Evolutionary conservation across 2,113 vertebrate genomes (phyloP).

Genomic region (Charadrius vociferus): DNA sequence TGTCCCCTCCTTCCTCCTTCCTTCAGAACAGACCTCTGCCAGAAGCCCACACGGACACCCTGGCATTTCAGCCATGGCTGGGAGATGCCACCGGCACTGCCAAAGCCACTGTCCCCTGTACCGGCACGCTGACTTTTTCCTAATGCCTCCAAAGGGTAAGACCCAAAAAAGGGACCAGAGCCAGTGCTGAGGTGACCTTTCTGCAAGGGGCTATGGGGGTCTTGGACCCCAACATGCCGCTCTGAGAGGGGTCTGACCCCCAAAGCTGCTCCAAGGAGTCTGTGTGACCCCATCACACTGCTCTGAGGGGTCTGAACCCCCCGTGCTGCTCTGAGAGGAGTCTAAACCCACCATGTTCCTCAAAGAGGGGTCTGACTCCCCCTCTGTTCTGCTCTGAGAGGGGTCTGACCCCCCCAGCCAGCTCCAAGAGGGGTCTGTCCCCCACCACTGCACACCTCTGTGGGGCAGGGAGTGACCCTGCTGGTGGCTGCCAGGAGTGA

Average conservation of each 20-base stretch:
- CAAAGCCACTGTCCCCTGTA: background rate
- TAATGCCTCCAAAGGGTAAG: background rate
- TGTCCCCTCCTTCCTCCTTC: background rate
- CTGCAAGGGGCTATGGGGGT: background rate
- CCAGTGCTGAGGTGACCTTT: background rate
- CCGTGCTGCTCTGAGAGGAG: background rate
- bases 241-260: background rate
- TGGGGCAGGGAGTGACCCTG: too few species aligned
- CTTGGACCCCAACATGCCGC: too few species aligned
- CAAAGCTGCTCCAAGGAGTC: background rate
- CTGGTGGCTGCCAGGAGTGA: background rate
- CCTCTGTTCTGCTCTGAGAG: background rate
- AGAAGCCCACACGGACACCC: rapidly evolving
- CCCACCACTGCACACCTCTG: background rate
- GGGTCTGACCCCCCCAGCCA: too few species aligned
- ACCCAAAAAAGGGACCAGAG: background rate
- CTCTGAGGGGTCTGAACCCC: background rate
- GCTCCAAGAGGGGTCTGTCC: too few species aligned
- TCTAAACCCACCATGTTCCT: background rate
- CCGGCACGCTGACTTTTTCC: background rate
- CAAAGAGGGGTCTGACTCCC: too few species aligned
- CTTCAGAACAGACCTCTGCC: background rate
- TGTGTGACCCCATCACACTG: background rate
- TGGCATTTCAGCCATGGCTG: rapidly evolving
- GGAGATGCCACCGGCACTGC: background rate